Percentiles rank a stretch among this genome's conserved stretches.
These are phyloP conservation scores for Novumbra hubbsi DNA, from an alignment of 2,797 vertebrate genomes.

Conservation along the genomic window DNA sequence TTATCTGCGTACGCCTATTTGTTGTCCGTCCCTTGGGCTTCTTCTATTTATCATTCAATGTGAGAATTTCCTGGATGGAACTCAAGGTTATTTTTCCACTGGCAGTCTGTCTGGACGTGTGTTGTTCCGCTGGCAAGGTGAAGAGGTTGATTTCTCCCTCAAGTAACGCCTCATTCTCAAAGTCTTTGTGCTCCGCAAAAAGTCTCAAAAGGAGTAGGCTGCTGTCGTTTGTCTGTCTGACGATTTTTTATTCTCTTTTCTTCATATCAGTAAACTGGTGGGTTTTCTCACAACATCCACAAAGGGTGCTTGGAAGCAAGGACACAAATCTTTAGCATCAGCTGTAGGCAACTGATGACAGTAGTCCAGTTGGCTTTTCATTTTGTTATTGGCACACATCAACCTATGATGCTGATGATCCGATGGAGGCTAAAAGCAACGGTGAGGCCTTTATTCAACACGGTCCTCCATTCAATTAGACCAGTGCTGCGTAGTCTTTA, in stretches of 20 bases:
- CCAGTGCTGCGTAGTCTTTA: not conserved
- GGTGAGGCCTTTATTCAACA: conserved; percentile 24
- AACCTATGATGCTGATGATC: conserved; percentile 36
- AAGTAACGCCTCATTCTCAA: conserved; percentile 57
- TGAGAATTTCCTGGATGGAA: conserved; percentile 81
- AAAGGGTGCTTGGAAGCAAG: not conserved
- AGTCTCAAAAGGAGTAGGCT: conserved; percentile 65
- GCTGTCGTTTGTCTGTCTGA: conserved; percentile 32
- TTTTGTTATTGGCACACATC: conserved; percentile 28
- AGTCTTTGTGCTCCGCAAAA: conserved; percentile 1
- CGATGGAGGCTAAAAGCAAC: conserved; percentile 46
- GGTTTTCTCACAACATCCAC: conserved; percentile 33
- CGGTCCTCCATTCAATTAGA: not conserved
- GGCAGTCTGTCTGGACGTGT: conserved; percentile 65
- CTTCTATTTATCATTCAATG: conserved; percentile 79
- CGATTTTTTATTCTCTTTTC: conserved; percentile 22
- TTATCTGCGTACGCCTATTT: conserved; percentile 73
- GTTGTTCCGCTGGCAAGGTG: conserved; percentile 72
- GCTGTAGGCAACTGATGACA: not conserved
- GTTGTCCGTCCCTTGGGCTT: conserved; percentile 72
- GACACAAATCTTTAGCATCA: not conserved
- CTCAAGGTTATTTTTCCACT: conserved; percentile 79
- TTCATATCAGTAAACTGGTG: conserved; percentile 49
- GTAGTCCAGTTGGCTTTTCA: conserved; percentile 16
- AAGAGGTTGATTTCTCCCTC: conserved; percentile 75